Evolutionary conservation across 2,888 invertebrate species (phyloP), one percentile per base, ranked within the genome.

Genomic region (Periphyllus acericola): DNA sequence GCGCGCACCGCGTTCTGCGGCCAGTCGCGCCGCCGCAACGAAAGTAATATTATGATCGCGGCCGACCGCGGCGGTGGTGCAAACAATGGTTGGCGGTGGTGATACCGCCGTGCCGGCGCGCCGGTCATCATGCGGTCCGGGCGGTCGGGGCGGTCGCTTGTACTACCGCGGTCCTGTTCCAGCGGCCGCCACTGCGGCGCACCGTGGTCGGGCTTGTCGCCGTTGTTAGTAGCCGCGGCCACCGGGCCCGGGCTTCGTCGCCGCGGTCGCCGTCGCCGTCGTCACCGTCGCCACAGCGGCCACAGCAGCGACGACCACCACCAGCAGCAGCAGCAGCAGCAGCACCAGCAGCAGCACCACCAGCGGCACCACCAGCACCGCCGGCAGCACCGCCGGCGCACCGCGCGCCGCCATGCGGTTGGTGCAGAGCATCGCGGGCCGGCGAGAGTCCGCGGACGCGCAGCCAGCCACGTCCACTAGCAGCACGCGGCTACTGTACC

Each of bases 381-480:
- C 29, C 0, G 21, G 46, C 75, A 36, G n/a, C 68, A 2, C 14
- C 40, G 25, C 21, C 81, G 14, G 3, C 29, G 46, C 74, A 19
- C 6, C 55, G 68, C 14, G 29, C 40, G 32, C 8, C 81, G 52
- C 52, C 71, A 89, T 89, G 89, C 87, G 87, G 46, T 74, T 89
- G 83, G 89, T 89, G 84, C 89, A 87, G 72, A 88, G 86, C 75
- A 83, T 89, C 19, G 88, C 84, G 84, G 89, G 83, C 82, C 89
- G 89, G 60, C 89, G 89, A 25, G 87, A 88, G 81, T 84, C 89
- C 84, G 89, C 84, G 89, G 87, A 83, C 89, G 80, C 89, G 36
- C 88, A 88, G 46, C 85, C 88, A 21, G 85, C 83, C 85, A 89
- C 89, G 78, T 88, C 68, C 75, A 89, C 82, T 71, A 88, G 82